Base-by-base conservation (phyloP, 2,113 vertebrate genomes). In the Gambusia affinis region DNA sequence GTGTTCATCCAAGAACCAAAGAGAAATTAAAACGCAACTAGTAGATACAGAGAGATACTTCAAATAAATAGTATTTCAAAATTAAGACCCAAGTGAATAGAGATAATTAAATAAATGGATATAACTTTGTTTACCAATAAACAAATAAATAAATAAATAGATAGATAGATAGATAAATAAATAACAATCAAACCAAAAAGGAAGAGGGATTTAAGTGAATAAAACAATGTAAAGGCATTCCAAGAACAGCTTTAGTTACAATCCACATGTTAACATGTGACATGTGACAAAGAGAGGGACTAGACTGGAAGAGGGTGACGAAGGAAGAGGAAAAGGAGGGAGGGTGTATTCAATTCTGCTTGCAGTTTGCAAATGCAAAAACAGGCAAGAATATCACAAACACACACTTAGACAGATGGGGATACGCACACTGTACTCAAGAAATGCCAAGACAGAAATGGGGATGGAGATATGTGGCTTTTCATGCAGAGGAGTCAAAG, bases 191-290 rank as follows among this genome's bases (percentile, higher is more conserved):
- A 51, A 1, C n/a, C 0, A 84, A 72, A 93, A 82, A 85, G 76
- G 80, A 87, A 78, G 83, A 86, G 80, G 78, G 79, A 73, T 88
- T 57, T 71, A 86, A 88, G 84, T 89, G 87, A 92, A 86, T 74
- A 82, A 93, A 79, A 91, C 90, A 85, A 92, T 82, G 79, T 84
- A 82, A 90, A 93, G 91, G 91, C 87, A 93, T 93, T 94, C 88
- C 82, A 89, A 85, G 83, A 88, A 82, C 78, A 88, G 88, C 85
- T 79, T 91, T 85, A 90, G 87, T 90, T 93, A 84, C 79, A 79
- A 85, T 84, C 81, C 80, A 85, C 72, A 57, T 73, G 71, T 83
- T 72, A 90, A 81, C 85, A 87, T 87, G 87, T 82, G 83, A 81
- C 85, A 87, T 87, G 87, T 82, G 83, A 78, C 51, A 86, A 60